Conservation (phyloP, 2,113 vertebrate species). For the Hemibates koningsi region DNA sequence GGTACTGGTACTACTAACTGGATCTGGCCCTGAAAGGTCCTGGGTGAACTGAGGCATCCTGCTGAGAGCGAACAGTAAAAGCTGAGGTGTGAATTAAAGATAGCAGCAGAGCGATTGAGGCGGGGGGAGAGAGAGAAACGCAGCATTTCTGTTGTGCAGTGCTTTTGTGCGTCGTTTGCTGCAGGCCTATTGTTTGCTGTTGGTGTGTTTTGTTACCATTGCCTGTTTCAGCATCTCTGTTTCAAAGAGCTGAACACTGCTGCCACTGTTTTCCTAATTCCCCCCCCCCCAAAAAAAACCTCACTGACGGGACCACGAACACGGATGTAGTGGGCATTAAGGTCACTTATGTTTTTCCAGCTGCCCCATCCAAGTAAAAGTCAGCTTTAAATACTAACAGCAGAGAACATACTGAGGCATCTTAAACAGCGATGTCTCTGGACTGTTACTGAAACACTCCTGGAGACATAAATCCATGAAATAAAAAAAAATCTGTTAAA, state of each 20-base stretch:
- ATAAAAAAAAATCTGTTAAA: not conserved
- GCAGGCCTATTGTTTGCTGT: conserved; percentile 13
- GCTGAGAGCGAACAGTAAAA: not conserved
- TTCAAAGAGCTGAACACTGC: conserved; percentile 34
- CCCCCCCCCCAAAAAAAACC: not conserved
- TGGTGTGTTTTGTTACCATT: conserved; percentile 52
- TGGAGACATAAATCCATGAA: not conserved
- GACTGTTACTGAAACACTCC: not conserved
- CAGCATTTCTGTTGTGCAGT: conserved; percentile 53
- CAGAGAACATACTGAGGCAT: conserved; percentile 1
- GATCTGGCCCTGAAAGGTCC: not conserved
- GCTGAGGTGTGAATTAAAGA: conserved; percentile 3
- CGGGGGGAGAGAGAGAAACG: not conserved
- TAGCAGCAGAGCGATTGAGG: not conserved
- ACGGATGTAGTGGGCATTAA: not conserved
- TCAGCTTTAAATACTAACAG: not conserved
- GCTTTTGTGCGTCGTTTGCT: conserved; percentile 43
- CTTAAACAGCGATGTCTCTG: not conserved
- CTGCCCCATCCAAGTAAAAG: not conserved
- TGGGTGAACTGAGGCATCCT: not conserved
- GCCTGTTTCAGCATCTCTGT: conserved; percentile 59
- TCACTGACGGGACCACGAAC: not conserved
- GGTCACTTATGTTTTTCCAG: conserved; percentile 37
- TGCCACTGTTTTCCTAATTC: conserved; percentile 38
- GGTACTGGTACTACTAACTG: not conserved